A percentile compares a stretch with the other conserved stretches of the same genome.
Evolutionary conservation across 2,888 invertebrate species (phyloP).

Genomic region (Ceramica pisi): DNA sequence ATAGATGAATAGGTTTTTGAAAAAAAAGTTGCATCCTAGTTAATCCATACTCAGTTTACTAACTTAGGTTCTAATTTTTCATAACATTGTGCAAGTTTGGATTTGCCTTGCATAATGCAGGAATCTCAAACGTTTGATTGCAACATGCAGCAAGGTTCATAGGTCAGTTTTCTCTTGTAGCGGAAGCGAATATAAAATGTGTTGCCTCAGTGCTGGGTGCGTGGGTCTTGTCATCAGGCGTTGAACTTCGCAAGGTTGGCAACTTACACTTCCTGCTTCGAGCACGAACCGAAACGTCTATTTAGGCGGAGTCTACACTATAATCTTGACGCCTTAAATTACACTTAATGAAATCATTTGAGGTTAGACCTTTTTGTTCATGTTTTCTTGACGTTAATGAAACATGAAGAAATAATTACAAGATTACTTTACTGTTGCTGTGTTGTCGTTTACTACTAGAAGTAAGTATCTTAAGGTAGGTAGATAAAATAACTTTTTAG

Average conservation of each 20-base stretch:
- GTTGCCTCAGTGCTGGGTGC: slow-evolving; percentile 60
- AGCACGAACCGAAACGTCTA: slow-evolving; percentile 69
- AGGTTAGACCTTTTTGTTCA: slow-evolving; percentile 34
- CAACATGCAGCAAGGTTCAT: slow-evolving; percentile 73
- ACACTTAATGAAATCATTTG: slow-evolving; percentile 53
- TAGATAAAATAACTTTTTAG: background rate
- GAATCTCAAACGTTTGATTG: slow-evolving; percentile 70
- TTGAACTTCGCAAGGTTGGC: slow-evolving; percentile 84
- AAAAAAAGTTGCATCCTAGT: background rate
- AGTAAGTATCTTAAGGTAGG: background rate
- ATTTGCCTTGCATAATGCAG: slow-evolving; percentile 70
- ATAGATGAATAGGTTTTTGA: background rate
- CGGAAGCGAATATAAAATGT: slow-evolving; percentile 79
- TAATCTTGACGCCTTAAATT: slow-evolving; percentile 48
- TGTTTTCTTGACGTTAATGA: slow-evolving; percentile 36
- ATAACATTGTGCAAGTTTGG: slow-evolving; percentile 65
- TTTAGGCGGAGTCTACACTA: slow-evolving; percentile 68
- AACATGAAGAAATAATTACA: slow-evolving; percentile 1
- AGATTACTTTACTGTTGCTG: background rate
- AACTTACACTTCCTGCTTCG: slow-evolving; percentile 79
- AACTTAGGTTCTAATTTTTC: slow-evolving; percentile 24
- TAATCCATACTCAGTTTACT: background rate
- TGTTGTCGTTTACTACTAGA: background rate
- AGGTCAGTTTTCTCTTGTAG: slow-evolving; percentile 83
- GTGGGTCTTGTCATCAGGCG: slow-evolving; percentile 74